Evolutionary conservation across 2,113 vertebrate species (phyloP).

Genomic region (Gnathonemus longibarbis): DNA sequence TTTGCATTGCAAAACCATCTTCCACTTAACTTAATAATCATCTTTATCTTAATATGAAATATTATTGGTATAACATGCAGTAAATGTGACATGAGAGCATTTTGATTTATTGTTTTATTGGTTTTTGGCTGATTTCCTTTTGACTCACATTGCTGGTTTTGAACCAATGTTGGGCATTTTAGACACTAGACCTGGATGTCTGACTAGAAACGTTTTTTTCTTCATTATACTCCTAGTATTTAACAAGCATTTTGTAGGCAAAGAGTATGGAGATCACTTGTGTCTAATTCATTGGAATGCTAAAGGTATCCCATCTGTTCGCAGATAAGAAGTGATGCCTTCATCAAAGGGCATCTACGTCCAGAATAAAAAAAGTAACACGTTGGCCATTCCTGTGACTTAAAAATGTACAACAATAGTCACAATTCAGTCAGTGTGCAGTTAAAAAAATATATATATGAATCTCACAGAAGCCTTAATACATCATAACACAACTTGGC

Average conservation of each 20-base stretch:
- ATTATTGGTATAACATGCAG: background rate
- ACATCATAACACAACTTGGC: background rate
- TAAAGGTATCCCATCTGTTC: background rate
- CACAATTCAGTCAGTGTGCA: background rate
- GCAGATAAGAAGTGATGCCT: background rate
- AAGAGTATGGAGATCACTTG: background rate
- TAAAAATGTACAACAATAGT: background rate
- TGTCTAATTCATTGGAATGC: background rate
- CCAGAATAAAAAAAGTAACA: background rate
- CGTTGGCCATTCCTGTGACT: background rate
- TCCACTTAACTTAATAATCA: background rate
- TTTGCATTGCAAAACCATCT: background rate
- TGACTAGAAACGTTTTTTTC: background rate
- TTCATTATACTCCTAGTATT: background rate
- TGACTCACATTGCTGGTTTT: background rate
- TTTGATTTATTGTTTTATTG: background rate
- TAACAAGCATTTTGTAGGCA: background rate
- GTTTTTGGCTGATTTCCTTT: background rate
- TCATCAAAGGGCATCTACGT: background rate
- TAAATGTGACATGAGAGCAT: background rate
- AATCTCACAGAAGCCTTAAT: background rate
- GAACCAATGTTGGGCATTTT: background rate
- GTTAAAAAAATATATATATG: background rate
- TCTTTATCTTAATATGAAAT: background rate
- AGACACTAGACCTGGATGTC: background rate